A percentile compares a stretch with the other conserved stretches of the same genome.
Evolutionary conservation across 2,797 vertebrate species (phyloP).

Genomic region (Mus caroli): DNA sequence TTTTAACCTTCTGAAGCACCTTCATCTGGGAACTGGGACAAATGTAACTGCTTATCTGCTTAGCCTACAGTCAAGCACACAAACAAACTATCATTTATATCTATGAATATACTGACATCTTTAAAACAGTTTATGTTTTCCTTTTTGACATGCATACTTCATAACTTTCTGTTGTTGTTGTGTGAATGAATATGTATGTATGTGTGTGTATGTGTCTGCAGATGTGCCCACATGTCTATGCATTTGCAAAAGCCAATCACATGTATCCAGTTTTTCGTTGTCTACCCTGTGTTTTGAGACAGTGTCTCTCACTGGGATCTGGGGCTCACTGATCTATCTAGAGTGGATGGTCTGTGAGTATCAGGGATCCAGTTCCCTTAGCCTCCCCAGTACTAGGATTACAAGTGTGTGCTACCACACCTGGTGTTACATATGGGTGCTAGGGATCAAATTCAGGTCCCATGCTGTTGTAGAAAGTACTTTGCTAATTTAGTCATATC

Average conservation of each 20-base stretch:
- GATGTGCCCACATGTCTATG: neutral
- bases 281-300: neutral
- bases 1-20: neutral
- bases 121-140: neutral
- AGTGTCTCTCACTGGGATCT: neutral
- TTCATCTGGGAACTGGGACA: neutral
- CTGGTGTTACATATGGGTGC: neutral
- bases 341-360: neutral
- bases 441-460: neutral
- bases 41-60: neutral
- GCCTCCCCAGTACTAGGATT: neutral
- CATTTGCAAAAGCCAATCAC: neutral
- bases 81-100: conserved; percentile 5
- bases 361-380: neutral
- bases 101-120: neutral
- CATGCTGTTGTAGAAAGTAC: neutral
- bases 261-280: neutral
- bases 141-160: neutral
- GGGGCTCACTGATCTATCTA: neutral
- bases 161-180: neutral
- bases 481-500: neutral
- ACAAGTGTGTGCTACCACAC: neutral
- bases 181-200: no score
- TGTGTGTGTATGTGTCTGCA: neutral
- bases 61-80: neutral